These are phyloP conservation scores for Eupithecia subumbrata DNA, from an alignment of 2,888 invertebrate genomes.

Conservation along the genomic window DNA sequence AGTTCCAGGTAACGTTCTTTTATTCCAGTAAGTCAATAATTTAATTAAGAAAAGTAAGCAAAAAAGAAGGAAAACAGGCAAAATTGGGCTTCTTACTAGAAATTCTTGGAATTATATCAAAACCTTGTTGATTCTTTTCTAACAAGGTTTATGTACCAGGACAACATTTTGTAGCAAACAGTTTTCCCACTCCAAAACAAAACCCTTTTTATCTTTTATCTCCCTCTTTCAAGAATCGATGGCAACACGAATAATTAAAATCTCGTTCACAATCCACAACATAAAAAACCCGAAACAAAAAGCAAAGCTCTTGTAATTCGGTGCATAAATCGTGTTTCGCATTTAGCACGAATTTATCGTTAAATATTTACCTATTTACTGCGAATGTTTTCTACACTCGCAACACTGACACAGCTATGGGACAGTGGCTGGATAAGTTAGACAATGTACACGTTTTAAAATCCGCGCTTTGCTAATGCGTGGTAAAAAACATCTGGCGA, in stretches of 20 bases:
- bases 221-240: background rate
- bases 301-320: conserved; percentile 13
- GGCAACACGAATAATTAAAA: background rate
- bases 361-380: conserved; percentile 24
- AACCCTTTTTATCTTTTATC: too few species aligned
- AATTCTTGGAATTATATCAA: background rate
- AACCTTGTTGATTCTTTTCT: conserved; percentile 1
- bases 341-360: conserved; percentile 22
- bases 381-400: conserved; percentile 20
- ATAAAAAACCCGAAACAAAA: background rate
- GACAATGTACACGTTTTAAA: too few species aligned
- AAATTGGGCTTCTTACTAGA: background rate
- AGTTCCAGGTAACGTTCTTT: background rate
- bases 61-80: background rate
- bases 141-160: background rate
- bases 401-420: conserved; percentile 6
- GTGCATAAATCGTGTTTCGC: conserved; percentile 22
- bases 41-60: background rate
- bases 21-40: background rate
- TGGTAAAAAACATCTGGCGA: too few species aligned
- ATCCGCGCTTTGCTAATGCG: too few species aligned
- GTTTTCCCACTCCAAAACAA: background rate
- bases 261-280: background rate
- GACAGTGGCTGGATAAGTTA: background rate
- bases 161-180: background rate